Evolutionary conservation across 2,888 invertebrate genomes (phyloP).

Genomic region (Argyresthia albistria): DNA sequence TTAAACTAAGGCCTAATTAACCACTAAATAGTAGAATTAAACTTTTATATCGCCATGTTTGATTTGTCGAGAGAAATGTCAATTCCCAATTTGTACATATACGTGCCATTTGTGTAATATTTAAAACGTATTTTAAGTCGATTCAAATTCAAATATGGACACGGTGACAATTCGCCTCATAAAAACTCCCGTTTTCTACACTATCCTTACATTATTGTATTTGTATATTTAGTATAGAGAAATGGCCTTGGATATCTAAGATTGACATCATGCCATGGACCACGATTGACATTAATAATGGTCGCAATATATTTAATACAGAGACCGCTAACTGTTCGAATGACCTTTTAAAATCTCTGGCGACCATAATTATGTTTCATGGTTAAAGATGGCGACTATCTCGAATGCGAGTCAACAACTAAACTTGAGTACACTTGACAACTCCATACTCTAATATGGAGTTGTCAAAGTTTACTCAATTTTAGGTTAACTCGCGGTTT

Average conservation of each 20-base stretch:
- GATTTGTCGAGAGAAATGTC: slow-evolving; percentile 46
- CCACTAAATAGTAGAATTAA: neutral
- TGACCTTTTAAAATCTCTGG: too few species aligned
- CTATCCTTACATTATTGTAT: neutral
- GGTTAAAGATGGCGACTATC: too few species aligned
- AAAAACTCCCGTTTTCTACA: neutral
- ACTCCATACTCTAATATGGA: too few species aligned
- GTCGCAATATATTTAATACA: neutral
- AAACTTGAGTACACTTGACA: too few species aligned
- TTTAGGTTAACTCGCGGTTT: too few species aligned
- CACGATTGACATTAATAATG: neutral
- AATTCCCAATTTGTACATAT: slow-evolving; percentile 64
- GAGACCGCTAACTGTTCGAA: too few species aligned
- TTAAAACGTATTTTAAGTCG: neutral
- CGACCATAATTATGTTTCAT: too few species aligned
- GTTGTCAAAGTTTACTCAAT: too few species aligned
- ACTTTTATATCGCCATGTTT: slow-evolving; percentile 20
- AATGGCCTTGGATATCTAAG: neutral
- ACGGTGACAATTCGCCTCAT: too few species aligned
- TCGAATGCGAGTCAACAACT: too few species aligned
- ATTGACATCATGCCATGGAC: neutral
- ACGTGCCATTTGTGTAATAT: slow-evolving; percentile 60
- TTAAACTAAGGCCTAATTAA: slow-evolving; percentile 2
- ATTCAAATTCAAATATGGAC: too few species aligned
- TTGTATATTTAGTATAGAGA: neutral